Percentiles rank a stretch among this genome's conserved stretches.
Evolutionary conservation across 2,797 vertebrate species (phyloP).

Genomic region (Crossoptilon crossoptilon): DNA sequence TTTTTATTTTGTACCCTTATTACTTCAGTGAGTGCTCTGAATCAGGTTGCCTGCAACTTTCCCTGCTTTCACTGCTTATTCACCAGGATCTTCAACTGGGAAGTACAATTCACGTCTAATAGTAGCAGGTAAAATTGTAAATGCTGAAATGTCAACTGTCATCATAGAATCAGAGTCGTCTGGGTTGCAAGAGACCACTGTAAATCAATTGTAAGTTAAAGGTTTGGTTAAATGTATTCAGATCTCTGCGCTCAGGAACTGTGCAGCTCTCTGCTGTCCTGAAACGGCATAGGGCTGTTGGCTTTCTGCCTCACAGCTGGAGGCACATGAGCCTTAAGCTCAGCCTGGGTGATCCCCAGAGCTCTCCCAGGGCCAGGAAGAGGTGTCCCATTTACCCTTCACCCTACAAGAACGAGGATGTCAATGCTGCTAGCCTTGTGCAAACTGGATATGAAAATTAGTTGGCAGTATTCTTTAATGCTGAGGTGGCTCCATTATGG

Average conservation of each 20-base stretch:
- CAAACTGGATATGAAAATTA: conserved; percentile 34
- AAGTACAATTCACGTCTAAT: not conserved
- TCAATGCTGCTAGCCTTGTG: not conserved
- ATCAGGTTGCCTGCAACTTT: not conserved
- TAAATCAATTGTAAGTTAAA: not conserved
- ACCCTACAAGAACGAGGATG: not conserved
- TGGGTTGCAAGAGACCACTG: not conserved
- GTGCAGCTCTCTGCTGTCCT: not conserved
- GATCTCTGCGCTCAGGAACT: not conserved
- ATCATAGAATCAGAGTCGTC: not conserved
- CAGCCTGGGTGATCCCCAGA: not conserved
- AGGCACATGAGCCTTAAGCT: accelerated
- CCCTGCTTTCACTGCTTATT: not conserved
- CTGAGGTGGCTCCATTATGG: not conserved
- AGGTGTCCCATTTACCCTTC: not conserved
- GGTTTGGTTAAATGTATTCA: not conserved
- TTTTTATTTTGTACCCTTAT: not conserved
- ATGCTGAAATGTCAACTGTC: not conserved
- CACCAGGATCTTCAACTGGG: not conserved
- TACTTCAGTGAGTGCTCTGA: not conserved
- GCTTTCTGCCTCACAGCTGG: accelerated
- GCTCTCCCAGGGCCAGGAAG: not conserved
- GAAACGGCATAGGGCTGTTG: accelerated
- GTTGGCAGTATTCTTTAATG: not conserved
- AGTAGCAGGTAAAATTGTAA: not conserved